Evolutionary conservation across 2,888 invertebrate species (phyloP).

Genomic region (Dicycla oo): DNA sequence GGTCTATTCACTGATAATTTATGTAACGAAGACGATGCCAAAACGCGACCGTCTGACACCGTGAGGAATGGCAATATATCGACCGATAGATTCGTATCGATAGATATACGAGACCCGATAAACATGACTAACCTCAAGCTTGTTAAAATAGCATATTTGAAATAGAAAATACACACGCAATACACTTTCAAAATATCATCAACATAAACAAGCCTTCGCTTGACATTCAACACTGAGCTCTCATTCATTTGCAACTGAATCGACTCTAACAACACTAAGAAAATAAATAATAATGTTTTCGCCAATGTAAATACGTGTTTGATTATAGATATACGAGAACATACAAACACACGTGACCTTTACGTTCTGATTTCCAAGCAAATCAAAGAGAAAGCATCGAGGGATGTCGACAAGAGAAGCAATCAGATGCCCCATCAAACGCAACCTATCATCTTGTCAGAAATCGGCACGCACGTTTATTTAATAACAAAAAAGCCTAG

Average conservation of each 20-base stretch:
- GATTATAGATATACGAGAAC: slow-evolving; percentile 62
- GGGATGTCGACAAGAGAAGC: slow-evolving; percentile 89
- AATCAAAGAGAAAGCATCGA: slow-evolving; percentile 89
- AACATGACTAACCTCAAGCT: slow-evolving; percentile 50
- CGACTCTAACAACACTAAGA: slow-evolving; percentile 46
- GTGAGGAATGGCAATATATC: slow-evolving; percentile 67
- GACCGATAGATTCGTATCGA: slow-evolving; percentile 66
- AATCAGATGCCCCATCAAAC: slow-evolving; percentile 89
- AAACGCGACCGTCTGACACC: slow-evolving; percentile 66
- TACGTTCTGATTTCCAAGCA: slow-evolving; percentile 81
- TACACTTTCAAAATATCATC: slow-evolving; percentile 46
- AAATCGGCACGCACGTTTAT: slow-evolving; percentile 90
- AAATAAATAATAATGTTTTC: slow-evolving; percentile 56
- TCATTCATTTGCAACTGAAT: slow-evolving; percentile 47
- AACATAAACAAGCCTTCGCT: slow-evolving; percentile 34
- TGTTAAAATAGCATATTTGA: slow-evolving; percentile 60
- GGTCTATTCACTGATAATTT: slow-evolving; percentile 69
- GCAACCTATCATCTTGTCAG: slow-evolving; percentile 89
- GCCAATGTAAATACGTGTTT: slow-evolving; percentile 61
- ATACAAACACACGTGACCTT: slow-evolving; percentile 75
- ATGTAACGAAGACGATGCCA: slow-evolving; percentile 68
- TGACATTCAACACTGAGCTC: slow-evolving; percentile 46
- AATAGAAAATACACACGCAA: slow-evolving; percentile 55
- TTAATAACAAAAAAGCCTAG: slow-evolving; percentile 88
- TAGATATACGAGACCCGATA: slow-evolving; percentile 59